Evolutionary conservation across 2,888 invertebrate species (phyloP).

Genomic region (Norana najaformis): DNA sequence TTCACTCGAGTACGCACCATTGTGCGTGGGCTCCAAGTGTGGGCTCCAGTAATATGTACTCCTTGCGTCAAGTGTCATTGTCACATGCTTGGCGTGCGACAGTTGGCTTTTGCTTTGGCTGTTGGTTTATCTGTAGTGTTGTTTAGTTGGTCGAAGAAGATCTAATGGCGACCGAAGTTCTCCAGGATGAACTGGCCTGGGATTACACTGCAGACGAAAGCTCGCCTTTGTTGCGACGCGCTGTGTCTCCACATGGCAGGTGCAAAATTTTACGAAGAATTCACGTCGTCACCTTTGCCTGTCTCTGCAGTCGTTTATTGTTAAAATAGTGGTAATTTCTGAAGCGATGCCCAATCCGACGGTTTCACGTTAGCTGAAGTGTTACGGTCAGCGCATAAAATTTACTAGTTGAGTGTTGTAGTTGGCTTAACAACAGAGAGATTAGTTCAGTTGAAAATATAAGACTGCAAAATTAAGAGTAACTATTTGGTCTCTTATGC

Average conservation of each 20-base stretch:
- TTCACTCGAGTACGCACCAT: neutral
- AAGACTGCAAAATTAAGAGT: too few species aligned
- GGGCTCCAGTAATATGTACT: neutral
- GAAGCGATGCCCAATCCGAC: too few species aligned
- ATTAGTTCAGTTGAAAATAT: too few species aligned
- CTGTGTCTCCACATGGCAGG: conserved; percentile 17
- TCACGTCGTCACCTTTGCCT: neutral
- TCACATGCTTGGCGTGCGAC: neutral
- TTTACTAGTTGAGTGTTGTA: too few species aligned
- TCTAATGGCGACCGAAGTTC: neutral
- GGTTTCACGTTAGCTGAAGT: too few species aligned
- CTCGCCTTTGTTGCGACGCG: conserved; percentile 8
- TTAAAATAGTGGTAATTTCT: too few species aligned
- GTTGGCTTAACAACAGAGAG: too few species aligned
- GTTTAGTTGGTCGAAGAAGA: neutral
- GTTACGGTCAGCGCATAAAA: too few species aligned
- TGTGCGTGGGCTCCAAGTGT: neutral
- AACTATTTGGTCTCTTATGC: too few species aligned
- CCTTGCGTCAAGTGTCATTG: neutral
- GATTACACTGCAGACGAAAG: conserved; percentile 19
- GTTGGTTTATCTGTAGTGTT: neutral
- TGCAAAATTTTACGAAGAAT: neutral
- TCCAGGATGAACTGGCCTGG: conserved; percentile 14
- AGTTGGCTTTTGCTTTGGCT: neutral
- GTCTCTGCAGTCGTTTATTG: neutral